Percentiles rank a stretch among this genome's conserved stretches.
These are phyloP conservation scores for Galemys pyrenaicus DNA, from an alignment of 2,113 vertebrate genomes.

Conservation along the genomic window DNA sequence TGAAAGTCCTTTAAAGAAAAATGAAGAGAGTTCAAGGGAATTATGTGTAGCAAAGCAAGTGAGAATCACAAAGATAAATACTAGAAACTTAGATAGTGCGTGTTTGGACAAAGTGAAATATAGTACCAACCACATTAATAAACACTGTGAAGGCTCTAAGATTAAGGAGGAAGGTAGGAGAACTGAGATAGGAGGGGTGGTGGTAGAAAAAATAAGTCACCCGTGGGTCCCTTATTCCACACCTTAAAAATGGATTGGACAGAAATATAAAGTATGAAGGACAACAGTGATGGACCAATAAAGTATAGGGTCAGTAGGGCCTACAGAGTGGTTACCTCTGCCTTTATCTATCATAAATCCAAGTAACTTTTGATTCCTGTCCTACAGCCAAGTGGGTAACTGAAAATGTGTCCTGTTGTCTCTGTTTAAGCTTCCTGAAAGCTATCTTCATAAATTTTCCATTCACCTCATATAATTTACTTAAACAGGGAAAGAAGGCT, in stretches of 20 bases:
- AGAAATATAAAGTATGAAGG: slow-evolving; percentile 15
- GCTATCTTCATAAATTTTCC: slow-evolving; percentile 1
- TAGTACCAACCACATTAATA: too few species aligned
- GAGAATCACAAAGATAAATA: too few species aligned
- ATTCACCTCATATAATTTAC: slow-evolving; percentile 16
- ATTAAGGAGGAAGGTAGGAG: too few species aligned
- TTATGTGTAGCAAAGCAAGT: too few species aligned
- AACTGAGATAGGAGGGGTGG: too few species aligned
- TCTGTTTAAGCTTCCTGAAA: slow-evolving; percentile 20
- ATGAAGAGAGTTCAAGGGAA: too few species aligned
- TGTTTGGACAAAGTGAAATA: too few species aligned
- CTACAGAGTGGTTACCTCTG: background rate
- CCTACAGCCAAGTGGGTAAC: background rate
- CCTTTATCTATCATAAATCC: background rate
- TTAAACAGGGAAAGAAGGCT: slow-evolving; percentile 45
- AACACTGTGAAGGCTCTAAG: too few species aligned
- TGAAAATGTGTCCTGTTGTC: slow-evolving; percentile 28
- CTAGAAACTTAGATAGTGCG: too few species aligned
- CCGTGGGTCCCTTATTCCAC: background rate
- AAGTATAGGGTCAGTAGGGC: background rate
- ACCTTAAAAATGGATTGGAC: background rate
- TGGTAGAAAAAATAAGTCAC: background rate
- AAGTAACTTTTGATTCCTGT: slow-evolving; percentile 7
- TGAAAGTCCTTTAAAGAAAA: too few species aligned
- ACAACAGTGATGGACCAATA: background rate